These are phyloP conservation scores for Corella eumyota DNA, from an alignment of 23 tunicate species.

Conservation along the genomic window DNA sequence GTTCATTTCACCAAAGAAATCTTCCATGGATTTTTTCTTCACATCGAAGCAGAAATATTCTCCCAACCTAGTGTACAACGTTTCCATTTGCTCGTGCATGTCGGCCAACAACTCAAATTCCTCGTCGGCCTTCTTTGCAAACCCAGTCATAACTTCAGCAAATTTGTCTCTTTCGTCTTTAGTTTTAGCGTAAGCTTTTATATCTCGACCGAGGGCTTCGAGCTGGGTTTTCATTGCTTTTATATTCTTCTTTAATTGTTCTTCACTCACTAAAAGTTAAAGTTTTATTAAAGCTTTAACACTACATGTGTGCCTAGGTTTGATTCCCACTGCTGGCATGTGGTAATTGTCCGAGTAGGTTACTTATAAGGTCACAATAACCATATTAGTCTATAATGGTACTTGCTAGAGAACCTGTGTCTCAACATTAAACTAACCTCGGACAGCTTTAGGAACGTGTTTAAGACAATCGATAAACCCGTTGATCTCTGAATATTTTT, in stretches of 20 bases:
- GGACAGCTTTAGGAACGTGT: conserved; percentile 53
- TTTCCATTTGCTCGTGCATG: conserved; percentile 75
- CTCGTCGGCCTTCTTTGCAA: conserved; percentile 42
- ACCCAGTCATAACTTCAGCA: conserved; percentile 41
- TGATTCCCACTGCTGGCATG: too few relatives aligned
- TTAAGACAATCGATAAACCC: conserved; percentile 90
- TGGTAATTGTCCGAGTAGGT: too few relatives aligned
- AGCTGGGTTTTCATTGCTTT: conserved; percentile 23
- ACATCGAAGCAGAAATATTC: conserved; percentile 38
- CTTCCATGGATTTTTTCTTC: conserved; percentile 70
- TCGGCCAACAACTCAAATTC: conserved; percentile 31
- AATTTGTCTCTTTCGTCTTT: conserved; percentile 66
- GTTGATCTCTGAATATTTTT: conserved; percentile 45
- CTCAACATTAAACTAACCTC: too few relatives aligned
- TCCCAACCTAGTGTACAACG: conserved; percentile 18
- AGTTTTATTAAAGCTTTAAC: neutral
- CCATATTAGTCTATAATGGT: too few relatives aligned
- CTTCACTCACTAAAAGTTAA: conserved; percentile 52
- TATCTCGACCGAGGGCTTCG: conserved; percentile 49
- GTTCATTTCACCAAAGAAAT: conserved; percentile 57
- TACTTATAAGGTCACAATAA: too few relatives aligned
- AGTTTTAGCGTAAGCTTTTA: conserved; percentile 49
- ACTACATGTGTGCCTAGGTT: too few relatives aligned
- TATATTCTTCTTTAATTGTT: conserved; percentile 61
- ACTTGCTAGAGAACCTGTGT: too few relatives aligned